Conservation (phyloP, 2,797 vertebrate species). For the Todus mexicanus region DNA sequence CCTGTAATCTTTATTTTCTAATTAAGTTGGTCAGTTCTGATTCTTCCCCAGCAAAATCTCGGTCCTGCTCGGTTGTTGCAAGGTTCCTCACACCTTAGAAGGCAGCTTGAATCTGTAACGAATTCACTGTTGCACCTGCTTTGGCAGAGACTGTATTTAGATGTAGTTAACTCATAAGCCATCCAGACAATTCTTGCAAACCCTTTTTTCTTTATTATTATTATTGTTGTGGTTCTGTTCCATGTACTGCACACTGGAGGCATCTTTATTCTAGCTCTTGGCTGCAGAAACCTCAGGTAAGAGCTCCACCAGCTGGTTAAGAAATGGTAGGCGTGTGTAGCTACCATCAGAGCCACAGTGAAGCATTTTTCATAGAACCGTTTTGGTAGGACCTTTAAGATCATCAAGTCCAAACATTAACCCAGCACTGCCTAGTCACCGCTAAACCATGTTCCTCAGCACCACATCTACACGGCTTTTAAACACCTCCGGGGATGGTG, state of each 20-base stretch:
- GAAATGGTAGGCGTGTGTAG: neutral
- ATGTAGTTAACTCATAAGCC: neutral
- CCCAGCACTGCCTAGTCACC: neutral
- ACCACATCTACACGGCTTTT: neutral
- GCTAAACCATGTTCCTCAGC: neutral
- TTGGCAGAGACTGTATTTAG: neutral
- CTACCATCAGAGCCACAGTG: neutral
- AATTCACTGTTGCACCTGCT: neutral
- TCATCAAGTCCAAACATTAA: neutral
- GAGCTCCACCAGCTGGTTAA: conserved; percentile 47
- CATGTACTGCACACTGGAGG: neutral
- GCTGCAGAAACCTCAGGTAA: neutral
- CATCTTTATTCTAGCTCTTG: neutral
- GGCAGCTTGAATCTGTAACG: neutral
- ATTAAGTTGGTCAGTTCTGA: neutral
- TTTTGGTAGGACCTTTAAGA: neutral
- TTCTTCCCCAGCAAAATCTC: neutral
- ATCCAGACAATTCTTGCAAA: neutral
- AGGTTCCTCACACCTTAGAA: neutral
- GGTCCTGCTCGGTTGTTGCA: neutral
- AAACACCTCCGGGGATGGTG: neutral
- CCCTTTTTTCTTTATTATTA: neutral
- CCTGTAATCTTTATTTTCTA: neutral
- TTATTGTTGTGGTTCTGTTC: neutral
- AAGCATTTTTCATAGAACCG: neutral